A percentile compares a stretch with the other conserved stretches of the same genome.
Evolutionary conservation across 2,797 vertebrate species (phyloP).

Genomic region (Catamblyrhynchus diadema): DNA sequence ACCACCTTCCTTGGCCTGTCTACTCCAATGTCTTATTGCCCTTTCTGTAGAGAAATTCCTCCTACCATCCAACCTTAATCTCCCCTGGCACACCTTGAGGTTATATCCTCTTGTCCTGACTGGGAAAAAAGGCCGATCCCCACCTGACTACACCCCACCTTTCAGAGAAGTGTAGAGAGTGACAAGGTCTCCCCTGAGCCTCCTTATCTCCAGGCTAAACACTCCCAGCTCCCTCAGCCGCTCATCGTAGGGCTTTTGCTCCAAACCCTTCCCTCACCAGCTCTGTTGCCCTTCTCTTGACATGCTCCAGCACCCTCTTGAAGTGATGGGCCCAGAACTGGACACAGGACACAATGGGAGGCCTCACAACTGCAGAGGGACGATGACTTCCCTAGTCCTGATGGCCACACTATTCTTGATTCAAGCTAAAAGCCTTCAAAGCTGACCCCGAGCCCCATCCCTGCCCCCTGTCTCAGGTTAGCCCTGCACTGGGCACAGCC

Average conservation of each 20-base stretch:
- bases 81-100: neutral
- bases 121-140: neutral
- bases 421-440: neutral
- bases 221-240: neutral
- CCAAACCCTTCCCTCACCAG: neutral
- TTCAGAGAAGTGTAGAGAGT: neutral
- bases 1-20: neutral
- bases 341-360: rapidly evolving
- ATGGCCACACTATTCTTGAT: neutral
- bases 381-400: rapidly evolving
- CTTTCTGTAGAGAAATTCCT: neutral
- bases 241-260: neutral
- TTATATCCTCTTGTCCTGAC: neutral
- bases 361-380: neutral
- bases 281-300: neutral
- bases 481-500: neutral
- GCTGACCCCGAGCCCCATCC: rapidly evolving
- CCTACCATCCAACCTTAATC: neutral
- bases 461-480: neutral
- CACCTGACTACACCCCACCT: rapidly evolving
- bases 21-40: neutral
- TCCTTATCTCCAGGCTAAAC: neutral
- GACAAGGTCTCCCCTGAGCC: neutral
- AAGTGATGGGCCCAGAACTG: neutral
- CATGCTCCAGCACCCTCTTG: neutral